A percentile compares a stretch with the other conserved stretches of the same genome.
Conservation (phyloP, 2,797 vertebrate genomes). For the Diplodus puntazzo region DNA sequence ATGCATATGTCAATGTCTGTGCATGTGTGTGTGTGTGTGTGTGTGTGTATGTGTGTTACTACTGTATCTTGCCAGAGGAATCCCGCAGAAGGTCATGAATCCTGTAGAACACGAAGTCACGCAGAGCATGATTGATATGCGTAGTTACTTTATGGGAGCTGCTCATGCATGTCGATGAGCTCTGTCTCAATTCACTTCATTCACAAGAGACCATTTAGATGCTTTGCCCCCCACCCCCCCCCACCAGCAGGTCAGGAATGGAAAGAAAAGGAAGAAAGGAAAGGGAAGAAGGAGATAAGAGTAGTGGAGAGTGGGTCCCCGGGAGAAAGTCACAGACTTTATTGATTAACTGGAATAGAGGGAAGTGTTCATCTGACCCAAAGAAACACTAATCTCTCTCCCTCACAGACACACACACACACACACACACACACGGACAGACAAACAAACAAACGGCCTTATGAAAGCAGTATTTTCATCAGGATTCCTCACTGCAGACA, state of each 20-base stretch:
- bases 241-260: conserved; percentile 19
- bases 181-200: conserved; percentile 75
- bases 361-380: conserved; percentile 62
- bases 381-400: conserved; percentile 49
- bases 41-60: conserved; percentile 15
- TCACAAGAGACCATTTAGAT: conserved; percentile 74
- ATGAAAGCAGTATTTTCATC: conserved; percentile 63
- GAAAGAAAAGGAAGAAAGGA: conserved; percentile 3
- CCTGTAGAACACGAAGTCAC: conserved; percentile 56
- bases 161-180: conserved; percentile 81
- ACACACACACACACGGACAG: neutral
- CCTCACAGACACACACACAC: conserved; percentile 19
- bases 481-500: conserved; percentile 60
- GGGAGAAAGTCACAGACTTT: conserved; percentile 53
- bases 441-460: conserved; percentile 6
- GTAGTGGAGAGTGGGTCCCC: conserved; percentile 3
- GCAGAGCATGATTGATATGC: conserved; percentile 76
- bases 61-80: conserved; percentile 64
- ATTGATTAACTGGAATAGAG: conserved; percentile 65
- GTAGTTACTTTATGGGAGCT: conserved; percentile 75
- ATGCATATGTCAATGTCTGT: conserved; percentile 24
- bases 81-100: conserved; percentile 70
- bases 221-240: conserved; percentile 34
- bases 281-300: conserved; percentile 23
- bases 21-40: conserved; percentile 14